Evolutionary conservation across 2,113 vertebrate species (phyloP), one percentile per base, ranked within the genome.

Genomic region (Hyperopisus bebe): DNA sequence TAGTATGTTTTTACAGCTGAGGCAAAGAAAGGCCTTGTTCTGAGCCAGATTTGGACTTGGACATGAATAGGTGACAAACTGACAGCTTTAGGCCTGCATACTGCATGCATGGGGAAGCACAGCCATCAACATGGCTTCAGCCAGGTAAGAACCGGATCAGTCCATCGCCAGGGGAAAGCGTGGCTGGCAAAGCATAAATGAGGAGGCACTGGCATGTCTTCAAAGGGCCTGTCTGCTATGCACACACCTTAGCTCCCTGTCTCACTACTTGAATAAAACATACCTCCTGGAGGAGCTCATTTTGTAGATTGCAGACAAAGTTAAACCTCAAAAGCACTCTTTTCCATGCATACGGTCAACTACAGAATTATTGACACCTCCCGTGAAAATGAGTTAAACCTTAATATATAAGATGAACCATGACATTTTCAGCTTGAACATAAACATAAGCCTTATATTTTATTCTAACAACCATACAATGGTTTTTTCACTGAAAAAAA

Each of bases 151-250:
- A 50, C 5, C 50, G 48, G 85, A 53, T 87, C 15, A 24, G 50
- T 27, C n/a, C 50, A 27, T 87, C 27, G 9, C 50, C 27, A 50
- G 27, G 48, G 50, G 31, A 48, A 24, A 53, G 50, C 27, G 5
- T 17, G 85, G 11, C 85, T 87, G 50, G 85, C 85, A 87, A 55
- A 55, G 85, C 85, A 87, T 87, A 27, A 87, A 51, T 87, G 85
- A 87, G 50, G 50, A 55, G 85, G 85, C 48, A n/a, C 2, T 51
- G 48, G 85, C 48, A n/a, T 35, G 48, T n/a, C 85, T 53, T 87
- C 85, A 87, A 87, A 87, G 85, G 47, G 3, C 48, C 85, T 13
- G 85, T 55, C 85, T 31, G 85, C 50, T 42, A 13, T 13, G 13
- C 27, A 53, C 48, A 53, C 27, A 53, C 85, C 85, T 35, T 2